Percentiles rank a stretch among this genome's conserved stretches.
These are phyloP conservation scores for Strix uralensis DNA, from an alignment of 2,113 vertebrate species.

Conservation along the genomic window DNA sequence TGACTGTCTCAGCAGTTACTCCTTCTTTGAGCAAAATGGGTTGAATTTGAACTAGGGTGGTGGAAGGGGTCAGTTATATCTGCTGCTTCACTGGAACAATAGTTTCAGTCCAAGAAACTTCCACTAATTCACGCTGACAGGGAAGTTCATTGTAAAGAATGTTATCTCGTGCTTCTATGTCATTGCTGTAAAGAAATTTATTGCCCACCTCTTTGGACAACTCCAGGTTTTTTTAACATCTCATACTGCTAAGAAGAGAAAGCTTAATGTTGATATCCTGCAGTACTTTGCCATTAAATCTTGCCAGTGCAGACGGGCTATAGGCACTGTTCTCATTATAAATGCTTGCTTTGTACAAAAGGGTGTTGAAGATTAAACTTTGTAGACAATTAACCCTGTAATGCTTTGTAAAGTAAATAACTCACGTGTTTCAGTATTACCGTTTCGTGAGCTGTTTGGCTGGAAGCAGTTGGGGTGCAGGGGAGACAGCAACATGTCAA, in stretches of 20 bases:
- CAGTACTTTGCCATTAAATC: neutral
- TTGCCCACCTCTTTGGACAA: neutral
- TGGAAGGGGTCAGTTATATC: neutral
- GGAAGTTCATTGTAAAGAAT: neutral
- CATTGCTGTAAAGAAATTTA: neutral
- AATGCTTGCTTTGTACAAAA: neutral
- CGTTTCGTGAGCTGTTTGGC: neutral
- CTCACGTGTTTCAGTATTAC: neutral
- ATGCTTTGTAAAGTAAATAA: neutral
- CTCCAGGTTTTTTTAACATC: neutral
- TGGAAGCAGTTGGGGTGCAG: neutral
- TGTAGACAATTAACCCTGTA: neutral
- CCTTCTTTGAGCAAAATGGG: neutral
- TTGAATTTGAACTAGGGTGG: neutral
- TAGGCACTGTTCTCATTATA: neutral
- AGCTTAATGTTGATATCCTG: neutral
- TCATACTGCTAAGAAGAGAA: neutral
- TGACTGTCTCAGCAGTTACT: neutral
- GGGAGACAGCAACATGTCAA: accelerated
- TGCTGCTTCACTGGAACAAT: neutral
- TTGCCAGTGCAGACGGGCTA: neutral
- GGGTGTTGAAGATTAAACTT: neutral
- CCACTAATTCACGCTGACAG: neutral
- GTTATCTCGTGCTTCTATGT: neutral
- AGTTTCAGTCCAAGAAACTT: neutral